A percentile compares a stretch with the other conserved stretches of the same genome.
Evolutionary conservation across 2,113 vertebrate species (phyloP).

Genomic region (Dasyornis broadbenti): DNA sequence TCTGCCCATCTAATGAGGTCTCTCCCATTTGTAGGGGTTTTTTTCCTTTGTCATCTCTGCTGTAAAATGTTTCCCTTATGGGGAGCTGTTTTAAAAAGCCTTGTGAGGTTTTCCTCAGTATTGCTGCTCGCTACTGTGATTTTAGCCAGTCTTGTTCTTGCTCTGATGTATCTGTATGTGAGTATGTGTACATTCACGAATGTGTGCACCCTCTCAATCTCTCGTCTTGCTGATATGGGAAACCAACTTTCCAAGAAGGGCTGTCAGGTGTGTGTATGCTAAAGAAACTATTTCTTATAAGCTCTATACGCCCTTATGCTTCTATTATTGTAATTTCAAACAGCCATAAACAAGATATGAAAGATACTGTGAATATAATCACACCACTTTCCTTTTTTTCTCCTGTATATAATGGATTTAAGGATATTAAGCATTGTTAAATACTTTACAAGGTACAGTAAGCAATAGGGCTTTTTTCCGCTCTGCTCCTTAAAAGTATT

Average conservation of each 20-base stretch:
- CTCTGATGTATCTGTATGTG: rapidly evolving
- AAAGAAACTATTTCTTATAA: neutral
- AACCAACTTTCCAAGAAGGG: neutral
- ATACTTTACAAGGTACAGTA: neutral
- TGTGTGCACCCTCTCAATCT: rapidly evolving
- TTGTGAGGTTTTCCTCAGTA: neutral
- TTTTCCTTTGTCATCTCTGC: neutral
- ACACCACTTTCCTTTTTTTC: neutral
- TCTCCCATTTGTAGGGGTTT: neutral
- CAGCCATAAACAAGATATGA: neutral
- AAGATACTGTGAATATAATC: neutral
- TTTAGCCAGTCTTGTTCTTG: neutral
- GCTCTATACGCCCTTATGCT: neutral
- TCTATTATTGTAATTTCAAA: neutral
- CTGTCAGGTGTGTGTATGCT: neutral
- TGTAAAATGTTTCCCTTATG: neutral
- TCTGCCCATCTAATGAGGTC: neutral
- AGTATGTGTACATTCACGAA: rapidly evolving
- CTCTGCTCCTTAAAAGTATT: neutral
- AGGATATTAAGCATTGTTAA: neutral
- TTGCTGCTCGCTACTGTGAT: neutral
- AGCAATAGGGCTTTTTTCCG: neutral
- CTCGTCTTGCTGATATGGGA: neutral
- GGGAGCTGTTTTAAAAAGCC: neutral
- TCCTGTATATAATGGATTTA: neutral